A percentile compares a stretch with the other conserved stretches of the same genome.
Conservation (phyloP, 2,888 invertebrate genomes). For the Isoperla grammatica region DNA sequence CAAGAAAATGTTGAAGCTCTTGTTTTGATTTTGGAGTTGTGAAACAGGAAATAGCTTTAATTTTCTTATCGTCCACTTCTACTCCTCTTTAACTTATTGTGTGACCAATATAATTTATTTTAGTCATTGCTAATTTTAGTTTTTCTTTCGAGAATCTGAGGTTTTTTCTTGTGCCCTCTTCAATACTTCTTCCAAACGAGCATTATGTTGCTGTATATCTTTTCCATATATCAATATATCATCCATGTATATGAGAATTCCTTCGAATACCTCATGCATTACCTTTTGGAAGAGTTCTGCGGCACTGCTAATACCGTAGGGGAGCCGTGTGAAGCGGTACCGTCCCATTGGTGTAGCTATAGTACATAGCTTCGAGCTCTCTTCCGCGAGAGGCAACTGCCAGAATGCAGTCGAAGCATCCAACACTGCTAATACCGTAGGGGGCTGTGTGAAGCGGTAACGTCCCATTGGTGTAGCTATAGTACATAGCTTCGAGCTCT, state of each 20-base stretch:
- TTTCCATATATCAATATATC: slow-evolving; percentile 34
- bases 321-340: slow-evolving; percentile 18
- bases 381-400: slow-evolving; percentile 14
- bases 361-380: slow-evolving; percentile 14
- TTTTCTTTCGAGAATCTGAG: slow-evolving; percentile 35
- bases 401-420: slow-evolving; percentile 21
- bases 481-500: neutral
- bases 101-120: neutral
- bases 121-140: slow-evolving; percentile 26
- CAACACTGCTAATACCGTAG: slow-evolving; percentile 13
- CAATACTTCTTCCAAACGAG: slow-evolving; percentile 30
- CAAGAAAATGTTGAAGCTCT: slow-evolving; percentile 29
- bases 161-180: slow-evolving; percentile 27
- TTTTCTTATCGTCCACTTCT: neutral
- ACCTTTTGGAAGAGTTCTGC: slow-evolving; percentile 29
- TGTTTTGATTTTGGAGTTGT: slow-evolving; percentile 26
- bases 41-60: slow-evolving; percentile 27
- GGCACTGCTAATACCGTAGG: slow-evolving; percentile 21
- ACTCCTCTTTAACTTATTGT: slow-evolving; percentile 21
- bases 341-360: slow-evolving; percentile 24
- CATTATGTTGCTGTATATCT: slow-evolving; percentile 31
- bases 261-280: slow-evolving; percentile 28
- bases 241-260: slow-evolving; percentile 33
- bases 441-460: neutral
- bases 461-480: neutral